Evolutionary conservation across 2,797 vertebrate species (phyloP).

Genomic region (Centropyge bicolor): DNA sequence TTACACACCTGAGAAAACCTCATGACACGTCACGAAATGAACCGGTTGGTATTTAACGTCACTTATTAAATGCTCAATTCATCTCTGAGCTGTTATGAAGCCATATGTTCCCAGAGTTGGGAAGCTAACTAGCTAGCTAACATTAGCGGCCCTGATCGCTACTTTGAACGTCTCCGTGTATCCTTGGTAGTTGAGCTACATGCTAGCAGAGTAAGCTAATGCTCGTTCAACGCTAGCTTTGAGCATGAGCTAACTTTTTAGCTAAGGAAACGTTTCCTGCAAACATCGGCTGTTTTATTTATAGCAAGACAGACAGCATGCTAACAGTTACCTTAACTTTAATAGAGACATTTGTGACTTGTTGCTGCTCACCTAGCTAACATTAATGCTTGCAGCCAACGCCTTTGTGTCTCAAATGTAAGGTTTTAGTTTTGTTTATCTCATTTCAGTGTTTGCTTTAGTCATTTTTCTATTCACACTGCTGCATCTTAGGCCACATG

Average conservation of each 20-base stretch:
- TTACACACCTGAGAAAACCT: conserved; percentile 19
- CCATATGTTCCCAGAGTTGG: conserved; percentile 59
- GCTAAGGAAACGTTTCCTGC: not conserved
- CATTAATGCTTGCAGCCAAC: conserved; percentile 55
- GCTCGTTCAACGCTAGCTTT: not conserved
- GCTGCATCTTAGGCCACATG: not conserved
- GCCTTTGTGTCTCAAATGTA: conserved; percentile 46
- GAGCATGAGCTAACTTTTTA: not conserved
- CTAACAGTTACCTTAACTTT: not conserved
- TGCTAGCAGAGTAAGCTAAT: conserved; percentile 46
- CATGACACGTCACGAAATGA: conserved; percentile 61
- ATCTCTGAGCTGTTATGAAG: not conserved
- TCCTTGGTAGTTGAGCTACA: conserved; percentile 39
- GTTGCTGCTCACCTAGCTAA: conserved; percentile 11
- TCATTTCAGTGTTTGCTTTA: not conserved
- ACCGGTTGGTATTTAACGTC: conserved; percentile 71
- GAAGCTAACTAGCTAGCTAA: conserved; percentile 56
- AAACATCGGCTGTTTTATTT: not conserved
- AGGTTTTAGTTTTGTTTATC: conserved; percentile 30
- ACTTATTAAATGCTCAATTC: not conserved
- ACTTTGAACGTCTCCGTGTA: conserved; percentile 45
- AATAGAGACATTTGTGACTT: not conserved
- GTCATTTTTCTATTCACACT: too few relatives aligned
- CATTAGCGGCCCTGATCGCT: conserved; percentile 62
- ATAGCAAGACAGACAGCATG: not conserved